Evolutionary conservation across 2,113 vertebrate genomes (phyloP).

Genomic region (Chionomys nivalis): DNA sequence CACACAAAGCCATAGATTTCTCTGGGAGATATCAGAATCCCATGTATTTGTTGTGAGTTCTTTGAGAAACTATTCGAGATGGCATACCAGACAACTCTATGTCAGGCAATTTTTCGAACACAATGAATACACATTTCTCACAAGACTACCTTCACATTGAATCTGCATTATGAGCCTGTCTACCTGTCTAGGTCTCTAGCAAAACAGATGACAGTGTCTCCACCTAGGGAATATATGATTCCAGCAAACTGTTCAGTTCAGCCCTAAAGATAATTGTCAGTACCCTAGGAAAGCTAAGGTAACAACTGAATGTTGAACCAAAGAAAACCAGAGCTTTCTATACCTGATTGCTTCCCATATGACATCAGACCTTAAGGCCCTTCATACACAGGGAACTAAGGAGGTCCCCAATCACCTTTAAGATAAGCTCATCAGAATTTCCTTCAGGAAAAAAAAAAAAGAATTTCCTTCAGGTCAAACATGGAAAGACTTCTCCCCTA

Average conservation of each 20-base stretch:
- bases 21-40: neutral
- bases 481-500: neutral
- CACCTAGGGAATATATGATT: neutral
- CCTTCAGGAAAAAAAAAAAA: too few relatives aligned
- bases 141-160: neutral
- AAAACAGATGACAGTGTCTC: too few relatives aligned
- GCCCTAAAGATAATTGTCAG: too few relatives aligned
- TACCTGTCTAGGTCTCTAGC: neutral
- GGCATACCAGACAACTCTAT: neutral
- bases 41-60: neutral
- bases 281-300: neutral
- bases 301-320: neutral
- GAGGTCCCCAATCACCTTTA: neutral
- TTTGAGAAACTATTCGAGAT: neutral
- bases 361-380: neutral
- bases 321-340: neutral
- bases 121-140: neutral
- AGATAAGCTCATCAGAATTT: neutral
- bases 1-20: neutral
- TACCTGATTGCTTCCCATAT: fast-evolving
- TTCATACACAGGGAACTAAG: fast-evolving
- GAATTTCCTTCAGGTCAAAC: neutral
- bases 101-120: neutral
- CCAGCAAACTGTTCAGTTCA: neutral
- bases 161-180: neutral